Evolutionary conservation across 2,113 vertebrate genomes (phyloP).

Genomic region (Gavia stellata): DNA sequence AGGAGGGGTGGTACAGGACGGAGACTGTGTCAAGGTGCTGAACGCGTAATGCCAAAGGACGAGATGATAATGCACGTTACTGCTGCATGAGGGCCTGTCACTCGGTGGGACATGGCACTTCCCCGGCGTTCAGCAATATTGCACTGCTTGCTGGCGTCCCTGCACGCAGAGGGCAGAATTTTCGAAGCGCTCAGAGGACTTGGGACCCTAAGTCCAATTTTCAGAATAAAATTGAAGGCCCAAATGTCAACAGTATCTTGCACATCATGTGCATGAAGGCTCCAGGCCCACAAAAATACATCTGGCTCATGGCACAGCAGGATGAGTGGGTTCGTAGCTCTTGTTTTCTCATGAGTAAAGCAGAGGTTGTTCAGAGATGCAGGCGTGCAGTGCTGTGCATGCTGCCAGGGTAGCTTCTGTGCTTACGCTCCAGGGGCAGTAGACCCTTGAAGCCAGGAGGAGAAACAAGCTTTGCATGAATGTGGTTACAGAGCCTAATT

Average conservation of each 20-base stretch:
- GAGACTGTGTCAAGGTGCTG: background rate
- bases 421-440: background rate
- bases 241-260: background rate
- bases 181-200: background rate
- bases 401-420: background rate
- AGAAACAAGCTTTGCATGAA: background rate
- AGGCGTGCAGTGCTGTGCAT: background rate
- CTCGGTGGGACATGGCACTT: background rate
- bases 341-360: background rate
- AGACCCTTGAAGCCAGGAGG: background rate
- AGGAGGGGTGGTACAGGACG: background rate
- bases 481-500: background rate
- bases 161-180: background rate
- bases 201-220: background rate
- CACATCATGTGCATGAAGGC: background rate
- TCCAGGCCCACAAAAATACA: background rate
- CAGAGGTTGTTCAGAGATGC: background rate
- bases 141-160: background rate
- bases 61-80: background rate
- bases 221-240: background rate
- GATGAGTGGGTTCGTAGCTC: background rate
- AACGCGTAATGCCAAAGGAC: background rate
- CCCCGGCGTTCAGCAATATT: fast-evolving
- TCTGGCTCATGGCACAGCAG: background rate
- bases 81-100: background rate